Evolutionary conservation across 2,888 invertebrate species (phyloP), one percentile per base, ranked within the genome.

Genomic region (Prosopocoilus inquinatus): DNA sequence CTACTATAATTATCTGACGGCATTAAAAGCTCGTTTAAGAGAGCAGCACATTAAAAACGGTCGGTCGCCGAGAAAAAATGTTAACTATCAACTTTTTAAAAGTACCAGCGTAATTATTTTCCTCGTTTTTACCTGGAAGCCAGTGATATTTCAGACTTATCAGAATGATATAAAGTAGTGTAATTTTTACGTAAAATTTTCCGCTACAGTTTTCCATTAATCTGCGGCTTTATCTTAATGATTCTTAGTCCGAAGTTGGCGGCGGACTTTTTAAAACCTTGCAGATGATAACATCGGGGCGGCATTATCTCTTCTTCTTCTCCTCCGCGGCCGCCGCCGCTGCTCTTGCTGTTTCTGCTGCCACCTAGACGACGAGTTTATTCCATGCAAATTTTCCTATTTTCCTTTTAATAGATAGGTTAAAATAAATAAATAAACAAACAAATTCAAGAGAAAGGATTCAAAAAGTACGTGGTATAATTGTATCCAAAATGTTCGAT

Each of bases 181-280:
- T 72, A 76, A 77, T 77, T 77, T 77, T 76, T 77, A 75, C 75
- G 72, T 74, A 70, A 76, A 76, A 77, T 76, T 76, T 77, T 75
- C 75, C 75, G 75, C 75, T 75, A 75, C 75, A 75, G 70, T 75
- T 75, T 76, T 73, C 72, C 76, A 77, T 77, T 77, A 76, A 77
- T 77, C 76, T 75, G 69, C 62, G 68, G 71, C 69, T 74, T 77
- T 76, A 77, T 77, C 77, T 77, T 76, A 77, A 77, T 75, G 75
- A 76, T 76, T 76, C 75, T 76, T 75, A 73, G 73, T 75, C 72
- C 71, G 71, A 74, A 77, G 71, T 75, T 76, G 65, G 73, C 67
- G 64, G 71, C 70, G 69, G 57, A 57, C 58, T 74, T 75, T 75
- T 73, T 71, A 71, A 75, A 76, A 73, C 66, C 51, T 52, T 53